A percentile compares a stretch with the other conserved stretches of the same genome.
Evolutionary conservation across 2,797 vertebrate species (phyloP).

Genomic region (Lophius americanus): DNA sequence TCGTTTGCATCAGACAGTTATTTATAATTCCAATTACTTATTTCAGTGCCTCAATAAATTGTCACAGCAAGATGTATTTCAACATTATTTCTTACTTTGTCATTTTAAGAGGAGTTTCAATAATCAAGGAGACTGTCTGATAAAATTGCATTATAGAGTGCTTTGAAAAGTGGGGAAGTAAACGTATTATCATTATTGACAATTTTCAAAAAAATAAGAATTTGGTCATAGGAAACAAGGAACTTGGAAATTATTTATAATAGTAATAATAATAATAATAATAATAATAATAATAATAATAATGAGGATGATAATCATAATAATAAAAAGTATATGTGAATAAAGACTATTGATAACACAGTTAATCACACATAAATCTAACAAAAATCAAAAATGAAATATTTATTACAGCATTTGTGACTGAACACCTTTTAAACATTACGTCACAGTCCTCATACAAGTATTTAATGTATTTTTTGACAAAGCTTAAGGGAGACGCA

Average conservation of each 20-base stretch:
- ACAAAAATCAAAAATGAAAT: conserved; percentile 99
- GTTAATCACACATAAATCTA: conserved; percentile 93
- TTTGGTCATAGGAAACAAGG: conserved; percentile 24
- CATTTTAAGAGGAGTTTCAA: conserved; percentile 40
- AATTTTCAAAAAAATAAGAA: conserved; percentile 29
- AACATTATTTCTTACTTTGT: conserved; percentile 50
- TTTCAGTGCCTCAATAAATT: conserved; percentile 53
- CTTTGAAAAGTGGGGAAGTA: conserved; percentile 26
- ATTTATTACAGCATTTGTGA: conserved; percentile 99
- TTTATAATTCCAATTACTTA: conserved; percentile 41
- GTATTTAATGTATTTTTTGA: conserved; percentile 99
- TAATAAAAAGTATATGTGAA: conserved; percentile 20
- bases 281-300: conserved; percentile 17
- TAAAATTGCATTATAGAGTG: conserved; percentile 26
- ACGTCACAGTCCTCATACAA: conserved; percentile 99
- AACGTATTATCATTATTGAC: conserved; percentile 9
- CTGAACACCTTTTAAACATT: conserved; percentile 99
- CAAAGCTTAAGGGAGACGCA: conserved; percentile 99
- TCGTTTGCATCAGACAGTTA: conserved; percentile 50
- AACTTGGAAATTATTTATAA: neutral
- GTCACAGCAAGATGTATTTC: conserved; percentile 33
- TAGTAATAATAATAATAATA: conserved; percentile 31
- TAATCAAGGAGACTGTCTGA: conserved; percentile 14
- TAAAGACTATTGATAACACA: conserved; percentile 61
- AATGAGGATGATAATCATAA: conserved; percentile 17